These are phyloP conservation scores for Dryas iulia DNA, from an alignment of 1,140 invertebrate genomes.

Conservation along the genomic window DNA sequence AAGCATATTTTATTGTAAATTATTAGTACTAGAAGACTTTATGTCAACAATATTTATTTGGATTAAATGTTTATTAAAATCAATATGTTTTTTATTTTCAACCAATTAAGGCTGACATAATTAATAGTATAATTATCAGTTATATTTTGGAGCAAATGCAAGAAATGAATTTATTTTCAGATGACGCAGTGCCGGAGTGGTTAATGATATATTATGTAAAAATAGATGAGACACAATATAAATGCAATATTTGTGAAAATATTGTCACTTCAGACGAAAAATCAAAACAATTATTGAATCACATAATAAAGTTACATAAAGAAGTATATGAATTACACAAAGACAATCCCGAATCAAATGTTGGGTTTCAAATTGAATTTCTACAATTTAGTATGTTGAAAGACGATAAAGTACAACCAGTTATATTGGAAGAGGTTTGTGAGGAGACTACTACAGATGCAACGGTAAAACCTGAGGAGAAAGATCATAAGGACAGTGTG, in stretches of 20 bases:
- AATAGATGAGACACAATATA: conserved; percentile 37
- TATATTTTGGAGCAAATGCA: neutral
- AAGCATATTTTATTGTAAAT: no score
- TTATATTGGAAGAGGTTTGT: conserved; percentile 55
- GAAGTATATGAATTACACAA: conserved; percentile 61
- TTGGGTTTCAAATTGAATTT: conserved; percentile 69
- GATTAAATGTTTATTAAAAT: neutral
- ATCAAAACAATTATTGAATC: conserved; percentile 44
- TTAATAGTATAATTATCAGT: neutral
- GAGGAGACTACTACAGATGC: conserved; percentile 38
- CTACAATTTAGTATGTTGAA: conserved; percentile 61
- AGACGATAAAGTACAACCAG: conserved; percentile 50
- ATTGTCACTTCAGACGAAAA: conserved; percentile 42
- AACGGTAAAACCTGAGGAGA: conserved; percentile 31
- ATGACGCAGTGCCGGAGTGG: conserved; percentile 48
- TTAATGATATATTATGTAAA: conserved; percentile 58
- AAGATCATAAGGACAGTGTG: conserved; percentile 22
- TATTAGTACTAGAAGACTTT: no score
- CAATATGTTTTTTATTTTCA: neutral
- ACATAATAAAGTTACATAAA: conserved; percentile 52
- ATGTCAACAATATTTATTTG: neutral
- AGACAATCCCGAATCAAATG: conserved; percentile 47
- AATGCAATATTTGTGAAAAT: conserved; percentile 64
- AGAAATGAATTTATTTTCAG: neutral
- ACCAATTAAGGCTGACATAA: neutral